Evolutionary conservation across 2,888 invertebrate genomes (phyloP), one percentile per base, ranked within the genome.

Genomic region (Diaphora mendica): DNA sequence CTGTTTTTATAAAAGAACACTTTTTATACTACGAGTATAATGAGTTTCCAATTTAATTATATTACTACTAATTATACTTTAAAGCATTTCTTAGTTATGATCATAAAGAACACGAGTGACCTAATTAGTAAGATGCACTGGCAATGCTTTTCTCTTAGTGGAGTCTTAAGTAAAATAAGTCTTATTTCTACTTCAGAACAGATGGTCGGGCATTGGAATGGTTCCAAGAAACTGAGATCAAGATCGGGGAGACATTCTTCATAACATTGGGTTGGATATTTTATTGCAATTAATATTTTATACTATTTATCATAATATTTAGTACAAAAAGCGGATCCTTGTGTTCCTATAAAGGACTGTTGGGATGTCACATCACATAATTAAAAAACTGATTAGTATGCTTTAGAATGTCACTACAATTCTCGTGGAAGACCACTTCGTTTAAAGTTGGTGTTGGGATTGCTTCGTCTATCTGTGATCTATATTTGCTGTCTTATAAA

Each of bases 51-150:
- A 1, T 48, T 30, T 17, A 20, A 30, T 2, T 44, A 30, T 67
- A 17, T n/a, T 17, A 2, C 8, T 30, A 62, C 15, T 17, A 70
- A 48, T 48, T 33, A 48, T 59, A 44, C 33, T 44, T 44, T 64
- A 64, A 64, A 64, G 59, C 39, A 44, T 66, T 67, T 44, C 67
- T 62, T 51, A 62, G 17, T 68, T 68, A 64, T 64, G 26, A 68
- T 72, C 64, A 35, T 51, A 44, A 48, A 64, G 70, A 15, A 39
- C 30, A n/a, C 20, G 35, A 39, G 64, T 39, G 68, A 51, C 51
- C 68, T 72, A 68, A 72, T 68, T 68, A 68, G 51, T 39, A 72
- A 68, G 64, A 64, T 39, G 64, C 68, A 26, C 64, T 68, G 48
- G 48, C 64, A 64, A 68, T 64, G 33, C 48, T 72, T 72, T 9